A percentile compares a stretch with the other conserved stretches of the same genome.
Conservation (phyloP, 2,797 vertebrate species). For the Scyliorhinus canicula region DNA sequence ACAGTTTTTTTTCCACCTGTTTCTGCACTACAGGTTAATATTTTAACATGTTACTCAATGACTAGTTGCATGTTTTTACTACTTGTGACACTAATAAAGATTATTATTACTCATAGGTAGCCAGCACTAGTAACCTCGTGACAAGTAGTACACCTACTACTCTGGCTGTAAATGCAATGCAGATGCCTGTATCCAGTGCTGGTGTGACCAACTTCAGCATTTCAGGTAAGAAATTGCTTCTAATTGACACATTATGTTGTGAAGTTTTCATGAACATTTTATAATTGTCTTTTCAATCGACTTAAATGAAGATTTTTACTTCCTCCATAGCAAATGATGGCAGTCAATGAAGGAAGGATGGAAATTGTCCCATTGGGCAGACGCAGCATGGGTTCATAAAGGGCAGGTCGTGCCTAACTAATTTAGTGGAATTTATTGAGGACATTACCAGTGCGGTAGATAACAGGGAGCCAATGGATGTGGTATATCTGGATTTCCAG, state of each 20-base stretch:
- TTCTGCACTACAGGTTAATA: not conserved
- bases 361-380: too few species aligned
- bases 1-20: not conserved
- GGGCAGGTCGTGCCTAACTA: too few species aligned
- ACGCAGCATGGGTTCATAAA: too few species aligned
- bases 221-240: constrained; percentile 64
- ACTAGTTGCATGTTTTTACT: not conserved
- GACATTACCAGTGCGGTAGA: too few species aligned
- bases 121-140: constrained; percentile 95
- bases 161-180: constrained; percentile 88
- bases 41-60: not conserved
- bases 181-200: constrained; percentile 84
- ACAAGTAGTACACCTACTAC: constrained; percentile 89
- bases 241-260: not conserved
- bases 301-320: not conserved
- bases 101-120: too few species aligned
- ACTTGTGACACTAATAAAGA: too few species aligned
- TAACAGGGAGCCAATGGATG: too few species aligned
- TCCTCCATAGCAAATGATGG: not conserved
- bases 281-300: not conserved
- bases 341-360: too few species aligned
- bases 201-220: constrained; percentile 76
- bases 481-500: too few species aligned
- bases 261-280: not conserved
- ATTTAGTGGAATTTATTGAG: too few species aligned